Base-by-base conservation (phyloP, 2,888 invertebrate genomes). In the Tenodera sinensis region DNA sequence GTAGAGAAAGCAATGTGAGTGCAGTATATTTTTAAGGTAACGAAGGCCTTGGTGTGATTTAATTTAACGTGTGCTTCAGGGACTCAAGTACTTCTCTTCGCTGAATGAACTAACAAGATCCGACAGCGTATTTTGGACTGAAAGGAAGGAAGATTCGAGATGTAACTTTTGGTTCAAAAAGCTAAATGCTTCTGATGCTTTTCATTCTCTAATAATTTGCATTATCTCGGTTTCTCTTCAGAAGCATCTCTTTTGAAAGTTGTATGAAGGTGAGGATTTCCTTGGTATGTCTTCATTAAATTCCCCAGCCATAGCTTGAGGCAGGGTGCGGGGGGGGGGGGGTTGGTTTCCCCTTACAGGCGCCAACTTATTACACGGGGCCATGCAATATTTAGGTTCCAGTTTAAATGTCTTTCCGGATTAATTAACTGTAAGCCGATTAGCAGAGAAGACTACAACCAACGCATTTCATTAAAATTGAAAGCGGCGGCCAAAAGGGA, bases 361-460 rank as follows among this genome's bases (percentile, higher is more conserved):
- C 54, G 54, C 54, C 54, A 71, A 20, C 20, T 71, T 71, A 71
- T 71, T 71, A 71, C 20, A 25, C 12, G 34, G 12, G 85, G 3
- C 15, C 47, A 87, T 87, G n/a, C 87, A 87, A 83, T 87, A 87
- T 87, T 87, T 87, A 87, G 87, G n/a, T 83, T 34, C 82, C 27
- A 82, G 87, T 87, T 87, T 87, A 87, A 30, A 34, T 87, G 87
- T 83, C 87, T 87, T 87, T 87, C 87, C 87, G 87, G 87, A 87
- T 87, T 87, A 87, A 87, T 87, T 83, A 87, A 87, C 83, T 82
- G 25, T 87, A 87, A 87, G 87, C 87, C 83, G 87, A 87, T 87
- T 87, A 83, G 30, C 30, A 87, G 42, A 82, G 83, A 83, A 87
- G 87, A 87, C 83, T 34, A 71, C 54, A 71, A 14, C 27, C 14